Evolutionary conservation across 2,113 vertebrate species (phyloP).

Genomic region (Vulpes ferrilata): DNA sequence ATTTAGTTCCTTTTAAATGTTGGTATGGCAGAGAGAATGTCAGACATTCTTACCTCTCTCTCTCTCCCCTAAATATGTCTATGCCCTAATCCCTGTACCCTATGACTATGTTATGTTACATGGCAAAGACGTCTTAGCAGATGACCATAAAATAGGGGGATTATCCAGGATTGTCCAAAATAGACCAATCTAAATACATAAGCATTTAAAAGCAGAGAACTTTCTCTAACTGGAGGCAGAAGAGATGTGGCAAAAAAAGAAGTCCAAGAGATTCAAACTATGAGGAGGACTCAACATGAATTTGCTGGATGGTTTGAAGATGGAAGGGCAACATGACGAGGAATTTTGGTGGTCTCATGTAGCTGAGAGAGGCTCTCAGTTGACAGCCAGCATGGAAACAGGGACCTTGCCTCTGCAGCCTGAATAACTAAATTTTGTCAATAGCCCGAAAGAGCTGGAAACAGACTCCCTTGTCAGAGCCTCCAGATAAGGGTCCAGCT

Average conservation of each 20-base stretch:
- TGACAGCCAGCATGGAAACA: not conserved
- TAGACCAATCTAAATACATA: not conserved
- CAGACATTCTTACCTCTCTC: not conserved
- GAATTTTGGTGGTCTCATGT: not conserved
- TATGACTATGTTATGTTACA: not conserved
- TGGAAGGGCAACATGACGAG: not conserved
- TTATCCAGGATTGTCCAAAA: not conserved
- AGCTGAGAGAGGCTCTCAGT: not conserved
- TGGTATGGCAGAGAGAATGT: not conserved
- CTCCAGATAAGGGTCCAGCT: not conserved
- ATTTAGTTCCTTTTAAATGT: not conserved
- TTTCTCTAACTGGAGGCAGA: constrained; percentile 1
- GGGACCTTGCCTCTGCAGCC: not conserved
- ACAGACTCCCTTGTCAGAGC: not conserved
- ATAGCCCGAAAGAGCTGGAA: not conserved
- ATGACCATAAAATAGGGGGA: not conserved
- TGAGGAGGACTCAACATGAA: not conserved
- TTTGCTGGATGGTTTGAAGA: not conserved
- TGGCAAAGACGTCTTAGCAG: not conserved
- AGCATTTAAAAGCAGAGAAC: not conserved
- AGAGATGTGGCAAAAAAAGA: not conserved
- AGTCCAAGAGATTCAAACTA: not conserved
- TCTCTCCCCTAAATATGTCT: not conserved
- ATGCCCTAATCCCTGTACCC: not conserved
- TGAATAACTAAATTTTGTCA: constrained; percentile 4